A percentile compares a stretch with the other conserved stretches of the same genome.
These are phyloP conservation scores for Parapsyche elsis DNA, from an alignment of 1,140 invertebrate species.

Conservation along the genomic window DNA sequence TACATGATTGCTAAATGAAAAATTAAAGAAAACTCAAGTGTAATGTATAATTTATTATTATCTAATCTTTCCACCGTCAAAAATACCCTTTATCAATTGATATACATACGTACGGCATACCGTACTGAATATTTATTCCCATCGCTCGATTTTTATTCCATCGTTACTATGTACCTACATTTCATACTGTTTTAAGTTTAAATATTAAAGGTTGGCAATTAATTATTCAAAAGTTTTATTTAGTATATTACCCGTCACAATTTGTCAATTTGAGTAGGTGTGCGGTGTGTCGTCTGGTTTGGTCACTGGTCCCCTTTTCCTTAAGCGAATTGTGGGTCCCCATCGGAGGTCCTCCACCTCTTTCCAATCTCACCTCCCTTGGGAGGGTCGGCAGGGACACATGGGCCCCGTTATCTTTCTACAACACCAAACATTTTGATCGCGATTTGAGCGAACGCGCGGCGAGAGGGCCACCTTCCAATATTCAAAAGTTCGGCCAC, in stretches of 20 bases:
- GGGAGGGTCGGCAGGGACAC: constrained; percentile 36
- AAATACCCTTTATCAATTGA: no score
- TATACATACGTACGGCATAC: no score
- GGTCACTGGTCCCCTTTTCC: constrained; percentile 26
- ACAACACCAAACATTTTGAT: constrained; percentile 57
- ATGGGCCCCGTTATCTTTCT: constrained; percentile 56
- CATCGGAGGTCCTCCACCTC: not conserved
- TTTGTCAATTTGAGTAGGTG: not conserved
- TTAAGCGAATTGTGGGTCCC: not conserved
- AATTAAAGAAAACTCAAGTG: no score
- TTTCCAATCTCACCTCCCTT: not conserved
- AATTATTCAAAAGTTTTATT: no score
- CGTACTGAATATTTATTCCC: no score
- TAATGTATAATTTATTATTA: no score
- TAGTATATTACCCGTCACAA: not conserved
- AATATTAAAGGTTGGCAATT: no score
- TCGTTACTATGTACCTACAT: no score
- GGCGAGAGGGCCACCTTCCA: constrained; percentile 34
- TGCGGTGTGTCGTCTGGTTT: constrained; percentile 1
- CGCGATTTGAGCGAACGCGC: constrained; percentile 48
- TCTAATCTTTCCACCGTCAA: no score
- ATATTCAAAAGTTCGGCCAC: constrained; percentile 48
- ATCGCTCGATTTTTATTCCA: no score
- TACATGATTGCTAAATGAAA: no score
- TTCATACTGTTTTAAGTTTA: no score